Evolutionary conservation across 2,797 vertebrate genomes (phyloP), one percentile per base, ranked within the genome.

Genomic region (Steatocranus sp.): DNA sequence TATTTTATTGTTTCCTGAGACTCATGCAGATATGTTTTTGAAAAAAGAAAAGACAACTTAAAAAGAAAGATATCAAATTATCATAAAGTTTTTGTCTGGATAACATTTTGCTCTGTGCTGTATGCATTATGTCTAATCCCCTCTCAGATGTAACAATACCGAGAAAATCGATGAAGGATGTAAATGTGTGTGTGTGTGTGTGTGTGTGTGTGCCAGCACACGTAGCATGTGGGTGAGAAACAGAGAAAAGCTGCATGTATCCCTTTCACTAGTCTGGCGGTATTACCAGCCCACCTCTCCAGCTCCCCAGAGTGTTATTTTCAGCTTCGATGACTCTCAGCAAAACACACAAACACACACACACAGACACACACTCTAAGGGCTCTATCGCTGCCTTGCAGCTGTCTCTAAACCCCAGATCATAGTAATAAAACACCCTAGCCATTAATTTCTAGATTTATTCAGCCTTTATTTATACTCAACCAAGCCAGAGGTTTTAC

Each of bases 291-390:
- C 81, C 84, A 89, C 87, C 87, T 91, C 87, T 92, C 81, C 79
- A 89, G 88, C 83, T 93, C 89, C 83, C 89, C 80, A 79, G 82
- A 87, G 88, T 91, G 84, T 89, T 94, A 94, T 94, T 96, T 95
- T 94, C 93, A 95, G 94, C 94, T 94, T 90, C 79, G 87, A 90
- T 94, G 92, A 90, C 84, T 94, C 92, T 93, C 82, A 80, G 87
- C 86, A 93, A 94, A 92, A 93, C 90, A 93, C 91, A 95, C 90
- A 89, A 20, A 78, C 76, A 84, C 81, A 81, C 61, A 78, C 80
- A 78, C 78, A 82, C 41, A 75, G 34, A 88, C 80, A 78, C 83
- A 49, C 74, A 54, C 51, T 75, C 79, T 75, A 27, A 75, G 80
- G 89, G 84, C 83, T 90, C 89, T 93, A 94, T 94, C 90, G 14